Evolutionary conservation across 2,888 invertebrate species (phyloP), one percentile per base, ranked within the genome.

Genomic region (Magallana nippona): DNA sequence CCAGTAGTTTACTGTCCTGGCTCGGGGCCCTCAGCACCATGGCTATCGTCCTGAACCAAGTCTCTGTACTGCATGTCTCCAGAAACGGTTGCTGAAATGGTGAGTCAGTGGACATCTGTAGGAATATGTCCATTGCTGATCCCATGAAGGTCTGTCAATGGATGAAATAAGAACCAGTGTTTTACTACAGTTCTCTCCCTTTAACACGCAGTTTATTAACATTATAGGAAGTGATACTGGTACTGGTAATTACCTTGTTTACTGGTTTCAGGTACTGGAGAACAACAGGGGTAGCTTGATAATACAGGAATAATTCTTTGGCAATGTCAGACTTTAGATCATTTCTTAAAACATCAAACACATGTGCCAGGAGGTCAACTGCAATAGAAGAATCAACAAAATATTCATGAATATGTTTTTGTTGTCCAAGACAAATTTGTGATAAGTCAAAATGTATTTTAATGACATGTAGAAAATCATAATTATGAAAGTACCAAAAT

Each of bases 41-140:
- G 81, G 93, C 91, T 77, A 92, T 89, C 0, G 92, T 90, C 62
- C 93, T 90, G 89, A 94, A 94, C 92, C 93, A 94, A 5, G 86
- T 82, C 86, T 93, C 94, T 77, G 90, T 92, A 84, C 93, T 91
- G 86, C 93, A 93, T 82, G 92, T 92, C 83, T 92, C 92, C 78
- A 94, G 89, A 87, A 94, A 94, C 17, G 89, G 86, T 22, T 87
- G 88, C 55, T 92, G 89, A 83, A 91, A 91, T 10, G 91, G 91
- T 10, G 93, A 93, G 84, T 94, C 93, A 83, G 92, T 90, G 10
- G 92, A 91, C 92, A 93, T 91, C 83, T 93, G 93, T 3, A 94
- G 91, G 84, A 92, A 91, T 55, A 93, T 89, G 82, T 94, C 93
- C 83, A 93, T 89, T 0, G 93, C 92, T 78, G 89, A 87, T 19